Percentiles rank a stretch among this genome's conserved stretches.
Evolutionary conservation across 2,797 vertebrate species (phyloP).

Genomic region (Margarornis squamiger): DNA sequence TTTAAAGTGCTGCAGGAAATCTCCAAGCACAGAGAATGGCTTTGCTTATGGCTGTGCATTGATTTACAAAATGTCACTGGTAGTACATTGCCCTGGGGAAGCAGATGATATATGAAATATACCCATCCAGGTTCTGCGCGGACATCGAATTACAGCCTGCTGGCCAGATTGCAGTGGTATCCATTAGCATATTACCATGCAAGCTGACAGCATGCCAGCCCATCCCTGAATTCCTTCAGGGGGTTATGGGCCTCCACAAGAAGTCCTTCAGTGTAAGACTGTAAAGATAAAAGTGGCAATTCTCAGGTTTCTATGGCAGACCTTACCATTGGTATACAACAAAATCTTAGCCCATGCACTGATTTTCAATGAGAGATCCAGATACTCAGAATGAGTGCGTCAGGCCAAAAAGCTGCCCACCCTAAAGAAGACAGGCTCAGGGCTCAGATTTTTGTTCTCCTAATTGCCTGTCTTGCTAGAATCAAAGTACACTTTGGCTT

Average conservation of each 20-base stretch:
- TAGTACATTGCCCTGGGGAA: neutral
- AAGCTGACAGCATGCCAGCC: neutral
- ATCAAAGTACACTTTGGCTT: neutral
- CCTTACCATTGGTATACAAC: neutral
- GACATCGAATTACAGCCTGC: conserved; percentile 21
- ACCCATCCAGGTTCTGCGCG: neutral
- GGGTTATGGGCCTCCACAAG: neutral
- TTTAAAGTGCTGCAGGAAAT: conserved; percentile 9
- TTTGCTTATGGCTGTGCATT: neutral
- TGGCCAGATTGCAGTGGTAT: neutral
- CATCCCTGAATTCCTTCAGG: neutral
- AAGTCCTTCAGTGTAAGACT: neutral
- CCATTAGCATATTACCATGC: neutral
- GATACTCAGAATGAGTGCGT: neutral
- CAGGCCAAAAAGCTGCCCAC: neutral
- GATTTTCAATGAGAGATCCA: neutral
- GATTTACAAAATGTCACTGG: neutral
- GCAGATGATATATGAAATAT: conserved; percentile 1
- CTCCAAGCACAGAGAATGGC: neutral
- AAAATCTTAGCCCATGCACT: neutral
- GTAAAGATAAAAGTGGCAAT: neutral
- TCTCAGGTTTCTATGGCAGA: neutral
- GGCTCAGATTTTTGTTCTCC: neutral
- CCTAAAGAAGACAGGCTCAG: neutral
- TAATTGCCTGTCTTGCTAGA: neutral